Conservation (phyloP, 1,140 invertebrate species). For the Leptinotarsa lineolata region DNA sequence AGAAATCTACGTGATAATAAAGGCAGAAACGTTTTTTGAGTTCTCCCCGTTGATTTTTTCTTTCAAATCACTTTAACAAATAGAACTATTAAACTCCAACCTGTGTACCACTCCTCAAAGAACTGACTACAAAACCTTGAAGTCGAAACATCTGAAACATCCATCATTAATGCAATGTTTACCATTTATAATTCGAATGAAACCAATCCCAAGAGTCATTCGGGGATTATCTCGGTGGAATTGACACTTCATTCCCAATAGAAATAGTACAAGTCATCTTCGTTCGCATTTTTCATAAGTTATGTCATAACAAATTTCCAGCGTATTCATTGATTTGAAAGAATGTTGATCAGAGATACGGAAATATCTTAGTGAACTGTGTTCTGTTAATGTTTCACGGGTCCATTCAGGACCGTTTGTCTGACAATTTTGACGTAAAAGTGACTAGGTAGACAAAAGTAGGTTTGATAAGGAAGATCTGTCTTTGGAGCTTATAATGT, state of each 20-base stretch:
- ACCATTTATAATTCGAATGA: constrained; percentile 6
- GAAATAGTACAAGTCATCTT: constrained; percentile 41
- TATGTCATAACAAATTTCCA: constrained; percentile 45
- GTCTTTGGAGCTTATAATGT: background rate
- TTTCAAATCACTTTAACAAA: too few relatives aligned
- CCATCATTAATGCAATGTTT: background rate
- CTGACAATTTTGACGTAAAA: background rate
- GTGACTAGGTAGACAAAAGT: background rate
- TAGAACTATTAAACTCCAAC: too few relatives aligned
- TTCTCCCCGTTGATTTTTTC: too few relatives aligned
- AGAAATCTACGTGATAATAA: too few relatives aligned
- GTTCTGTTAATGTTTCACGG: background rate
- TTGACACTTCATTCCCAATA: constrained; percentile 37
- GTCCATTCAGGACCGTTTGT: background rate
- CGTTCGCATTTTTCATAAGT: constrained; percentile 45
- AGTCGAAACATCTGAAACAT: constrained; percentile 3
- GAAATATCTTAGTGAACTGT: constrained; percentile 15
- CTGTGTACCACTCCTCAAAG: background rate
- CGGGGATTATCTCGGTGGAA: constrained; percentile 34
- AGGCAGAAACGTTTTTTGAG: too few relatives aligned
- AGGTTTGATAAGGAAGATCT: background rate
- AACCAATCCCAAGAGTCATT: constrained; percentile 16
- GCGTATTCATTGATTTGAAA: constrained; percentile 42
- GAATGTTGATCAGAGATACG: constrained; percentile 36
- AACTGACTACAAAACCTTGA: background rate